A percentile compares a stretch with the other conserved stretches of the same genome.
Evolutionary conservation across 2,888 invertebrate species (phyloP).

Genomic region (Horisme vitalbata): DNA sequence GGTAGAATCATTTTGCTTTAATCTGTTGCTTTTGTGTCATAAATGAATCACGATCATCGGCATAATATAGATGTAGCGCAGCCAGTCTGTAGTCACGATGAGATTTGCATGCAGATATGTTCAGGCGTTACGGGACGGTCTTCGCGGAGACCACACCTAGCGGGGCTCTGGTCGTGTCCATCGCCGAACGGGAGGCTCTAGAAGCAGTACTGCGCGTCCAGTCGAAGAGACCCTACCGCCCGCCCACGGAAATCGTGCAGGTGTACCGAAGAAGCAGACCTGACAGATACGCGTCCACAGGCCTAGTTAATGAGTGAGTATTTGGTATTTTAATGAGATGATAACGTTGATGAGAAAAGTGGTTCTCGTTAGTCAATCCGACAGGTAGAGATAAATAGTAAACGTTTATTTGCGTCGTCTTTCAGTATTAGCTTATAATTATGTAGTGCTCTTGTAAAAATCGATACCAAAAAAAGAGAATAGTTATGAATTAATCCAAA

Average conservation of each 20-base stretch:
- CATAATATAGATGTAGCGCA: constrained; percentile 3
- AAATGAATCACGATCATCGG: no score
- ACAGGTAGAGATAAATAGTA: constrained; percentile 4
- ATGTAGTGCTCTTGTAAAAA: no score
- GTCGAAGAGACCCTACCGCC: constrained; percentile 90
- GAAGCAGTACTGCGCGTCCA: constrained; percentile 89
- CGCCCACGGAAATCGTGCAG: constrained; percentile 91
- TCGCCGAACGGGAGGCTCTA: constrained; percentile 87
- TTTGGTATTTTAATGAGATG: constrained; percentile 5
- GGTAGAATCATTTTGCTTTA: no score
- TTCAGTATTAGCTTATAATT: no score
- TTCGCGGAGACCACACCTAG: constrained; percentile 90
- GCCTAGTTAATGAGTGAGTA: constrained; percentile 92
- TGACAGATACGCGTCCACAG: constrained; percentile 91
- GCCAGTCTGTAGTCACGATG: constrained; percentile 52
- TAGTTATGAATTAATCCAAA: no score
- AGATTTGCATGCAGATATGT: constrained; percentile 84
- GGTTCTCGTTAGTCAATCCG: constrained; percentile 9
- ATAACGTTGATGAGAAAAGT: constrained; percentile 24
- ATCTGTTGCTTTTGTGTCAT: no score
- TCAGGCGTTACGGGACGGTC: constrained; percentile 88
- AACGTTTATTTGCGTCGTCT: constrained; percentile 3
- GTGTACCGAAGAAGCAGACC: constrained; percentile 88
- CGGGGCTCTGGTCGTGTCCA: constrained; percentile 87
- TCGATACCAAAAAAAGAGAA: no score